Conservation (phyloP, 2,888 invertebrate species). For the Phyto melanocephala region DNA sequence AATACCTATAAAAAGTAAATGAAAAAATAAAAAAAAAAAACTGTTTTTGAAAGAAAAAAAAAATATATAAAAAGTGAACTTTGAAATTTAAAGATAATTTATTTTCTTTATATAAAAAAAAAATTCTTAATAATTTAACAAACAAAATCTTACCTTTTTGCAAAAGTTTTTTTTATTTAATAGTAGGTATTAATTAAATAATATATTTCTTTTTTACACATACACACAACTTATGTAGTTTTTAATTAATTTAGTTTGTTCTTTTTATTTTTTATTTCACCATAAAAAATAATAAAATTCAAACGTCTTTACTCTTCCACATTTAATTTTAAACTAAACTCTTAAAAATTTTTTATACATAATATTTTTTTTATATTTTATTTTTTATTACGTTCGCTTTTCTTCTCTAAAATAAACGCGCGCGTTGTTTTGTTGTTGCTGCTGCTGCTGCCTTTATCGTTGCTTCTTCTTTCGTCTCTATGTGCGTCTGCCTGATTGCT, state of each 20-base stretch:
- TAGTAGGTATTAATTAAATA: background rate
- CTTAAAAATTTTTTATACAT: conserved; percentile 58
- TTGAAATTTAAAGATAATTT: conserved; percentile 54
- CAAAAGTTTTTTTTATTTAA: too few species aligned
- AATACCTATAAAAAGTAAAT: background rate
- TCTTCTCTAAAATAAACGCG: conserved; percentile 59
- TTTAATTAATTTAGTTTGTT: conserved; percentile 33
- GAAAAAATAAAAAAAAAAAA: conserved; percentile 6
- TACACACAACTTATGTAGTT: conserved; percentile 28
- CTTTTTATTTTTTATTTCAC: conserved; percentile 29
- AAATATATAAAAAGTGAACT: conserved; percentile 36
- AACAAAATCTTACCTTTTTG: conserved; percentile 45
- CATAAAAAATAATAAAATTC: conserved; percentile 16
- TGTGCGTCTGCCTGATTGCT: background rate
- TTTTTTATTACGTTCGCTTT: conserved; percentile 62
- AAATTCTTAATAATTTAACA: too few species aligned
- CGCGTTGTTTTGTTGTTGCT: conserved; percentile 50
- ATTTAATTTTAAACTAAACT: conserved; percentile 65
- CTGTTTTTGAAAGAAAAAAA: background rate
- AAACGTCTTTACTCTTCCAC: conserved; percentile 56
- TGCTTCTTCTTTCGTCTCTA: conserved; percentile 49
- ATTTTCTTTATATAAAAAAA: conserved; percentile 2
- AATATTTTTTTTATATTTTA: conserved; percentile 56
- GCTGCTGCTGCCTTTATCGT: background rate
- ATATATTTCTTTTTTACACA: background rate